Evolutionary conservation across 2,113 vertebrate species (phyloP), one percentile per base, ranked within the genome.

Genomic region (Corythoichthys haematopterus): DNA sequence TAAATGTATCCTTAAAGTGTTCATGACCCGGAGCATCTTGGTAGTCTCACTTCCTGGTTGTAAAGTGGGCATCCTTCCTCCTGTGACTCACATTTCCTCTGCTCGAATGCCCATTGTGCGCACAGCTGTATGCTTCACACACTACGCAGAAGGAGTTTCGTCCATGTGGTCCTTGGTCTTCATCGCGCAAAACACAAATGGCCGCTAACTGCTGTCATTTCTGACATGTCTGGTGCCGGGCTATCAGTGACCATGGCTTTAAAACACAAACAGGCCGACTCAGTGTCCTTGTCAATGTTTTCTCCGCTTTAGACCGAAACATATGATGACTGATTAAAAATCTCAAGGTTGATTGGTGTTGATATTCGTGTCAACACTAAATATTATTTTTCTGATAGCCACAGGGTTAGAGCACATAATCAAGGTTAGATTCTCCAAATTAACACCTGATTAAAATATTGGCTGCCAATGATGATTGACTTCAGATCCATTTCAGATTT

Each of bases 31-130:
- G 64, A 28, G 59, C 40, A 62, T 79, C 73, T 79, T 66, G 69
- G 33, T 59, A 76, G 53, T 66, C 77, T 69, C 80, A 79, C 78
- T 77, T 91, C 87, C 50, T 88, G 83, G 58, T 83, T 82, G 85
- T 88, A 72, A 84, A 86, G 85, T 81, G 83, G 74, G 73, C 77
- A 77, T 87, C 86, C 88, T 88, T 88, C 86, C 82, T 79, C 57
- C 75, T 84, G 67, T 80, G 57, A 75, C 78, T 78, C 65, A 37
- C 48, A 64, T 84, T 89, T 90, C 89, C 85, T 87, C 64, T 82
- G 48, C 78, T 79, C 72, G 71, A 78, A 83, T 85, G 80, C 80
- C 80, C 75, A 76, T 70, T 81, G 80, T 76, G 65, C 72, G 70
- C 52, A 33, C 9, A 3, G 20, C 46, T 68, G 14, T 47, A 51